Percentiles rank a stretch among this genome's conserved stretches.
phyloP scores from a whole-genome alignment of 1,140 invertebrate species.

The Lepidurus packardi region DNA sequence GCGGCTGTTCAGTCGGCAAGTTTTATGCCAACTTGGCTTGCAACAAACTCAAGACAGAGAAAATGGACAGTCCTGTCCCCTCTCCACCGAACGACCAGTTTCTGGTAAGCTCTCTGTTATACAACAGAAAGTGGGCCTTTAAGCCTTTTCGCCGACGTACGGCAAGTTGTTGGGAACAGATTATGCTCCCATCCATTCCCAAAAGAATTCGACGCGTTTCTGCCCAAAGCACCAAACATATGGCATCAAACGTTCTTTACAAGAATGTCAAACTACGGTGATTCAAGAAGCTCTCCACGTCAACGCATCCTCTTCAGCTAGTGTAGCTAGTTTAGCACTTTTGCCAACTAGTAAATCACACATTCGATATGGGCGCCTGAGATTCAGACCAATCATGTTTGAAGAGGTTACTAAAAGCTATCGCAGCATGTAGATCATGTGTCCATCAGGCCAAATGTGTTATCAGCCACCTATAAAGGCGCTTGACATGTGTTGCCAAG shows the following conservation, averaged over 20 bases:
- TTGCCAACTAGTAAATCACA: too few relatives aligned
- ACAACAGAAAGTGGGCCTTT: neutral
- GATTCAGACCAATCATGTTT: neutral
- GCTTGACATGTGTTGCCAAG: neutral
- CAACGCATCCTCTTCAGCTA: too few relatives aligned
- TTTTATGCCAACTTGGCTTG: conserved; percentile 13
- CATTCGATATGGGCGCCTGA: too few relatives aligned
- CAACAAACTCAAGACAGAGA: neutral
- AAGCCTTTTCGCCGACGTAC: neutral
- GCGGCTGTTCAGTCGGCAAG: neutral
- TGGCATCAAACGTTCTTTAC: too few relatives aligned
- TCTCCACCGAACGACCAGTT: neutral
- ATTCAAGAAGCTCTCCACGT: too few relatives aligned
- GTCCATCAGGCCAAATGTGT: neutral
- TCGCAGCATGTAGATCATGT: neutral
- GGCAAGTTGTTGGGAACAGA: neutral
- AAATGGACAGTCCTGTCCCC: neutral
- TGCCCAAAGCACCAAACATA: too few relatives aligned
- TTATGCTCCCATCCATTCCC: too few relatives aligned
- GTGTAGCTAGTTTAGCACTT: too few relatives aligned
- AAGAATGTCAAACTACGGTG: too few relatives aligned
- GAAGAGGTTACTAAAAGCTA: neutral
- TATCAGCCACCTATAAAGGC: neutral
- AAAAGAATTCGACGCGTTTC: too few relatives aligned
- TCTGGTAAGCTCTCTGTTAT: neutral